Evolutionary conservation across 2,797 vertebrate genomes (phyloP), one percentile per base, ranked within the genome.

Genomic region (Tenualosa ilisha): DNA sequence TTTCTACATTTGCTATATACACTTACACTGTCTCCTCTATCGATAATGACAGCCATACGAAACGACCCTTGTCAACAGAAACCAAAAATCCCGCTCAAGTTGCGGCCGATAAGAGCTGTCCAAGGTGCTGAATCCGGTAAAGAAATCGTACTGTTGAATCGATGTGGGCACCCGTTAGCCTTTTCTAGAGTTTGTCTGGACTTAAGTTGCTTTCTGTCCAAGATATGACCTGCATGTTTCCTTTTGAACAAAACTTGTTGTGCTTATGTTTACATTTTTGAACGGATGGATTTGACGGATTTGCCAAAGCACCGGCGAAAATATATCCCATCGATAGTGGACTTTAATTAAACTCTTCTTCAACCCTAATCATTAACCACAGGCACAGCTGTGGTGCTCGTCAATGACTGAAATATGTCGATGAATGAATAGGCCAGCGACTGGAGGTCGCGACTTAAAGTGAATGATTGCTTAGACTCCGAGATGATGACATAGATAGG

Each of bases 361-460:
- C 24, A 72, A 84, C 20, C 49, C 11, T 49, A 84, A 84, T 75
- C 11, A 72, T 15, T 79, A 46, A 79, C 72, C 72, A 79, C 37
- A 50, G 63, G 17, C 24, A 46, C 79, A 20, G 61, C 84, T 56
- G 81, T 84, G 85, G 61, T 56, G 81, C 83, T 49, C 79, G 82
- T 87, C 68, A 68, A 37, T 72, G 81, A 86, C 17, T 68, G 63
- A 86, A 85, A 86, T 61, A 82, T 88, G 86, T 87, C 84, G 85
- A 86, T 82, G 50, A 63, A 50, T 31, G 61, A 13, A 37, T 17
- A 17, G 50, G 49, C 72, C 82, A 83, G 81, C 49, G 54, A 37
- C 72, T 79, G 37, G 72, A 79, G 72, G 75, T 63, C 81, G 68
- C 75, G 84, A 56, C 75, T 53, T 81, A 8, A 15, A 54, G 51